Conservation (phyloP, 2,888 invertebrate species). For the Drosophila neoperkinsi region DNA sequence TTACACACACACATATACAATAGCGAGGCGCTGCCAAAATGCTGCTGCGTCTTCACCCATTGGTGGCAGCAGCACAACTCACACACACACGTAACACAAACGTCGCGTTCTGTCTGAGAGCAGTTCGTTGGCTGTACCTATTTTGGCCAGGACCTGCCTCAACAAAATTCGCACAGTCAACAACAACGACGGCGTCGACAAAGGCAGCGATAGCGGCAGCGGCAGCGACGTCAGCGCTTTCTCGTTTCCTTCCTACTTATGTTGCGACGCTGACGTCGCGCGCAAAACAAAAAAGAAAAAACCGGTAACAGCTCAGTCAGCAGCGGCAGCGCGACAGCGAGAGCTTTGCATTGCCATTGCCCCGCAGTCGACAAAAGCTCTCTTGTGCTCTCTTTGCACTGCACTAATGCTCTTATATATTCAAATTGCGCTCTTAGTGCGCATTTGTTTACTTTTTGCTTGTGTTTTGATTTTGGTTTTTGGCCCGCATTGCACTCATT, state of each 20-base stretch:
- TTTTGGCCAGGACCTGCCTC: slow-evolving; percentile 84
- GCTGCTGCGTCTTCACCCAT: slow-evolving; percentile 74
- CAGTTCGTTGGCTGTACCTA: slow-evolving; percentile 85
- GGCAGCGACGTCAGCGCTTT: slow-evolving; percentile 47
- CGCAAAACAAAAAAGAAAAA: slow-evolving; percentile 31
- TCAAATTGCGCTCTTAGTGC: slow-evolving; percentile 9
- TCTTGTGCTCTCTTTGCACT: slow-evolving; percentile 1
- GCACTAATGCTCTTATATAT: slow-evolving; percentile 31
- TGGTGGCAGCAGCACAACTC: slow-evolving; percentile 47
- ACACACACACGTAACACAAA: slow-evolving; percentile 18
- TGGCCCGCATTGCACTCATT: slow-evolving; percentile 43
- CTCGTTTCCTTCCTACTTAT: slow-evolving; percentile 80
- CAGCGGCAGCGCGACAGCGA: slow-evolving; percentile 23
- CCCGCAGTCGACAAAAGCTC: slow-evolving; percentile 29
- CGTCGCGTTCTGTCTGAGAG: slow-evolving; percentile 63
- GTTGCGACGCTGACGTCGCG: slow-evolving; percentile 49
- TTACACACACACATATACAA: slow-evolving; percentile 35
- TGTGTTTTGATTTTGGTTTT: slow-evolving; percentile 50
- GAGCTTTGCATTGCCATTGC: slow-evolving; percentile 45
- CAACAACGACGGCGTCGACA: slow-evolving; percentile 25
- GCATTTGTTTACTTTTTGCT: slow-evolving; percentile 60
- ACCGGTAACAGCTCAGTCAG: slow-evolving; percentile 64
- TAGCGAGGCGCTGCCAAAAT: slow-evolving; percentile 63
- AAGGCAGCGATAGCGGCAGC: slow-evolving; percentile 10
- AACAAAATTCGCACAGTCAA: slow-evolving; percentile 74